Conservation (phyloP, 1,140 invertebrate species). For the Portunus trituberculatus region DNA sequence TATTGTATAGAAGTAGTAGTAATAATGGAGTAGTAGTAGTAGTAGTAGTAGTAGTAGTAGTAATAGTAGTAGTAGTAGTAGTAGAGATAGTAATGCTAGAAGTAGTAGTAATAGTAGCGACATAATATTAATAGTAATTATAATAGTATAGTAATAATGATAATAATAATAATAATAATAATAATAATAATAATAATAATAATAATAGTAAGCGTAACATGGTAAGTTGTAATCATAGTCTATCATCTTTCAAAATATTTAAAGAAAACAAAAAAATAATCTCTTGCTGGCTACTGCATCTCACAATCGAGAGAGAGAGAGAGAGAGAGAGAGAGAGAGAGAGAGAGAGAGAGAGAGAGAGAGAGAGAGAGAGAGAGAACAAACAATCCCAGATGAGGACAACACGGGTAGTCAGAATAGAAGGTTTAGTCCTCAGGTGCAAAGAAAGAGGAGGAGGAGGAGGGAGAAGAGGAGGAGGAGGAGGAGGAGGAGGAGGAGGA, state of each 20-base stretch:
- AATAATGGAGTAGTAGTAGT: not conserved
- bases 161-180: not conserved
- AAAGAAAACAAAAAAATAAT: too few species aligned
- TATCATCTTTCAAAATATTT: too few species aligned
- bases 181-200: not conserved
- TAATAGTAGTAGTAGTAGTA: not conserved
- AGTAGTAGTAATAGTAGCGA: not conserved
- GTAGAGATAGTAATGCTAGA: not conserved
- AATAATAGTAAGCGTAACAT: not conserved
- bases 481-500: not conserved
- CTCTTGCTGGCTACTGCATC: too few species aligned
- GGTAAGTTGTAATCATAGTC: too few species aligned
- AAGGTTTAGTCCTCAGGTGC: not conserved
- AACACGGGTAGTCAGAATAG: not conserved
- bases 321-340: not conserved
- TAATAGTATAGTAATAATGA: not conserved
- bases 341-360: not conserved
- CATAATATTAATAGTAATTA: constrained; percentile 22
- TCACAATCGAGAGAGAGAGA: not conserved
- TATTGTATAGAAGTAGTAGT: not conserved
- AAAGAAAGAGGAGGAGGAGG: not conserved
- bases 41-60: not conserved
- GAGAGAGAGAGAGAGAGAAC: constrained; percentile 33
- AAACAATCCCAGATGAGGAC: not conserved
- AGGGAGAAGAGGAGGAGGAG: not conserved